A percentile compares a stretch with the other conserved stretches of the same genome.
phyloP scores from a whole-genome alignment of 2,797 vertebrate genomes.

The Coreius guichenoti region DNA sequence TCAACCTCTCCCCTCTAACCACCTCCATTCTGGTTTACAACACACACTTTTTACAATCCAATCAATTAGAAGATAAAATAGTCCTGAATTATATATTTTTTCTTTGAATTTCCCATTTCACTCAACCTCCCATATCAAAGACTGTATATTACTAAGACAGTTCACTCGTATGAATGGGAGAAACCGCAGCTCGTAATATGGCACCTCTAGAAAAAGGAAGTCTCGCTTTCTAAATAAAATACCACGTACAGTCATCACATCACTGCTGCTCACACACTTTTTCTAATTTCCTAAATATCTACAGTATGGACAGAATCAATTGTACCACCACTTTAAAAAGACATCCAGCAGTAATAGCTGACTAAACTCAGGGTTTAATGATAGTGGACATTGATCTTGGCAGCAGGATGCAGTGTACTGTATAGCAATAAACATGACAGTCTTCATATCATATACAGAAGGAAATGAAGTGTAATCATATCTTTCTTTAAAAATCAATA shows the following conservation, averaged over 20 bases:
- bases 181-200: background rate
- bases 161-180: background rate
- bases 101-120: background rate
- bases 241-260: background rate
- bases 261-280: background rate
- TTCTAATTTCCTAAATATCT: background rate
- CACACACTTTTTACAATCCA: background rate
- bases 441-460: background rate
- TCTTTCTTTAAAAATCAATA: background rate
- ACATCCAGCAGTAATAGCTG: constrained; percentile 53
- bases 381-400: constrained; percentile 56
- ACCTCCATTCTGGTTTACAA: background rate
- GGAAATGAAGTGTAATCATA: background rate
- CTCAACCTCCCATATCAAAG: background rate
- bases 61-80: no score
- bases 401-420: background rate
- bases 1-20: background rate
- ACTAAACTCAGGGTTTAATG: constrained; percentile 64
- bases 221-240: background rate
- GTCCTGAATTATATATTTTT: background rate
- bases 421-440: background rate
- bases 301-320: background rate
- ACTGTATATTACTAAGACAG: background rate
- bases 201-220: background rate
- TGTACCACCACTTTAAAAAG: background rate